Base-by-base conservation (phyloP, 2,797 vertebrate species). In the Rhynchonycteris naso region DNA sequence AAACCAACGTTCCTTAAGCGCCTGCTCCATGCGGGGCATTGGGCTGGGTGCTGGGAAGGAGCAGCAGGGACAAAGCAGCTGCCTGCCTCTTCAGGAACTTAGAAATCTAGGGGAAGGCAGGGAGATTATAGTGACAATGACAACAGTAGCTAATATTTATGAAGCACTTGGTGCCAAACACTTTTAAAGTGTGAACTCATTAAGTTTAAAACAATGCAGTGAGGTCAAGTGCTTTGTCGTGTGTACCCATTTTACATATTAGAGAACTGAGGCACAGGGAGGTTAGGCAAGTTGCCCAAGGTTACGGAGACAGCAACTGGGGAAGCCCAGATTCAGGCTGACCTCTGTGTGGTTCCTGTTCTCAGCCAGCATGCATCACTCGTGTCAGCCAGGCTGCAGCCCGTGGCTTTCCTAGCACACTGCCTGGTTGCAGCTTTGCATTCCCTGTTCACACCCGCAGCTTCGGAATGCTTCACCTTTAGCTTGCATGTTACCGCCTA, bases 311-410 rank as follows among this genome's bases (percentile, higher is more conserved):
- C 1, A 71, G 47, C n/a, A n/a, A 4, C 16, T 2, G 0, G 0
- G 8, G 6, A 54, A 83, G 22, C 12, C 18, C 2, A 12, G 63
- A 19, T 4, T 69, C 58, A 33, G 4, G 28, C 10, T 7, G 43
- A 43, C 8, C 35, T 33, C 11, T 0, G 0, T 28, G 43, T 8
- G 9, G 61, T 2, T 28, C 10, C 0, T 33, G 1, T 0, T 1
- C 4, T 4, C 50, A 22, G 5, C 7, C 1, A 1, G 26, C 5
- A 21, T 0, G 0, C 9, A 0, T 6, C 8, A 5, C 19, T 21
- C 3, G 13, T 63, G 72, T 19, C 0, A 1, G 47, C 1, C 1
- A 13, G 0, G n/a, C 15, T 3, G 5, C 7, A 13, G 15, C 43
- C 16, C 1, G 16, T 4, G 54, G 68, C 33, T 43, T 74, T 16